Conservation (phyloP, 2,113 vertebrate genomes). For the Malurus elegans region DNA sequence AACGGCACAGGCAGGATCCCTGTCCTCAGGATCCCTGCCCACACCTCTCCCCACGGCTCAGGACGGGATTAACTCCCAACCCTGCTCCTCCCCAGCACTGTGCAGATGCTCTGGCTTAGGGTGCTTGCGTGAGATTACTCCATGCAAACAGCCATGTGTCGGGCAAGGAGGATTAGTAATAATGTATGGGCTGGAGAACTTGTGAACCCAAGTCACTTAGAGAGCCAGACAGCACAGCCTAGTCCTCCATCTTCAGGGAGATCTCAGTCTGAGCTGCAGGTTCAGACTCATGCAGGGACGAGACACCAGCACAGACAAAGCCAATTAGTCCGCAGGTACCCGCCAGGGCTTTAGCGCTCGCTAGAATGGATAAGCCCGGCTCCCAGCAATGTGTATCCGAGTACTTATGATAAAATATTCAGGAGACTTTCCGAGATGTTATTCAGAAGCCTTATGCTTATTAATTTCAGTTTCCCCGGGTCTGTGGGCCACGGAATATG, state of each 20-base stretch:
- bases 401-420: constrained; percentile 40
- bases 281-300: constrained; percentile 15
- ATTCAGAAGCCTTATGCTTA: neutral
- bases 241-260: constrained; percentile 7
- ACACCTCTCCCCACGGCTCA: accelerated
- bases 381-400: neutral
- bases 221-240: neutral
- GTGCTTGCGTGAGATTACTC: neutral
- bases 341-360: neutral
- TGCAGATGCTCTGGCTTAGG: neutral
- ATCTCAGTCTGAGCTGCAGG: neutral
- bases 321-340: constrained; percentile 39
- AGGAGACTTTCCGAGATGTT: neutral
- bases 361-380: constrained; percentile 1
- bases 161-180: neutral
- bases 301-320: constrained; percentile 49
- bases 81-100: neutral
- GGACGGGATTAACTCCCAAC: neutral
- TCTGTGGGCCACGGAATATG: neutral
- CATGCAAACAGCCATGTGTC: neutral
- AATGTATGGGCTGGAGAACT: constrained; percentile 57
- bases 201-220: constrained; percentile 21
- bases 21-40: neutral
- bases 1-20: neutral
- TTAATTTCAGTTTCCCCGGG: neutral